phyloP scores from a whole-genome alignment of 2,113 vertebrate genomes.

The Clarias gariepinus region DNA sequence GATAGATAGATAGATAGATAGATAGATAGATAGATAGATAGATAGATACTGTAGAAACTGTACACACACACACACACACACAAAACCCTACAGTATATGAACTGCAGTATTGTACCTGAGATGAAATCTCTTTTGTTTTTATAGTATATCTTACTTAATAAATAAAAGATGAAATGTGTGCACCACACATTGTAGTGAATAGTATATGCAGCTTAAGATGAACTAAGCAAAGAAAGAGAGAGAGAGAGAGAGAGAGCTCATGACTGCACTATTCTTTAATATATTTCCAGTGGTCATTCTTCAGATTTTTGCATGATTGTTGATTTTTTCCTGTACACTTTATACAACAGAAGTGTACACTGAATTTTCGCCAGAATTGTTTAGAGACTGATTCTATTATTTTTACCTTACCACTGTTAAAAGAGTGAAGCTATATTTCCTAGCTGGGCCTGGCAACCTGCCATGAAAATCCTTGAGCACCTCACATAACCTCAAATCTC shows the following conservation, averaged over 20 bases:
- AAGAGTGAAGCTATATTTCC: constrained; percentile 63
- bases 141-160: background rate
- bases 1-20: too few species aligned
- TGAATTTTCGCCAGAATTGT: background rate
- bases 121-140: background rate
- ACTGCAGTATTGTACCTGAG: background rate
- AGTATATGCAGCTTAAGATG: background rate
- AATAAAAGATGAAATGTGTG: background rate
- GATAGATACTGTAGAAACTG: background rate
- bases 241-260: background rate
- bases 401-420: constrained; percentile 48
- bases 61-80: background rate
- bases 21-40: too few species aligned
- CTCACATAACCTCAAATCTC: constrained; percentile 17
- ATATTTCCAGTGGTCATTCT: background rate
- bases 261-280: background rate
- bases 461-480: constrained; percentile 40
- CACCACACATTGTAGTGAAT: background rate
- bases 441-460: constrained; percentile 50
- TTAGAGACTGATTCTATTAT: background rate
- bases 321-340: background rate
- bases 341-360: background rate
- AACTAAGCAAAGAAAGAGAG: background rate
- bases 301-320: background rate
- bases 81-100: background rate